These are phyloP conservation scores for Hylia prasina DNA, from an alignment of 2,113 vertebrate species.

Conservation along the genomic window DNA sequence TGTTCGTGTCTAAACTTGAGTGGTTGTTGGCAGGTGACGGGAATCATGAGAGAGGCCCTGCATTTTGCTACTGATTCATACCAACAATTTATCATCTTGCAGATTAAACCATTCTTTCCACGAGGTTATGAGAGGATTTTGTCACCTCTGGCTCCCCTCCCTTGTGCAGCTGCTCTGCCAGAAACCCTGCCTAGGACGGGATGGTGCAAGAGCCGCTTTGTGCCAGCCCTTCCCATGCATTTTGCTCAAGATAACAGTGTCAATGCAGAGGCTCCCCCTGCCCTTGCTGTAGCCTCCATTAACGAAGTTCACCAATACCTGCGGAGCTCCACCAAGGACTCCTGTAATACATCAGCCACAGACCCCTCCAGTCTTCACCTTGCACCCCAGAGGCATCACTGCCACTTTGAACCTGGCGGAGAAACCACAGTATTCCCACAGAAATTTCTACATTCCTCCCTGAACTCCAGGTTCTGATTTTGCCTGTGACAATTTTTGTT, in stretches of 20 bases:
- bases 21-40: background rate
- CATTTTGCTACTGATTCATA: background rate
- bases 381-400: background rate
- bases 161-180: background rate
- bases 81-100: background rate
- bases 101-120: background rate
- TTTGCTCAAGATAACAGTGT: background rate
- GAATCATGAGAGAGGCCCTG: background rate
- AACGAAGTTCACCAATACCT: background rate
- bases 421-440: background rate
- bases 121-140: background rate
- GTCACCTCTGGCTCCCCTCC: background rate
- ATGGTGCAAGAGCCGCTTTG: background rate
- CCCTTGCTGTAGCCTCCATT: background rate
- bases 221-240: background rate
- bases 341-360: background rate
- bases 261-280: background rate
- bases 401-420: background rate
- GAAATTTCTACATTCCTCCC: background rate
- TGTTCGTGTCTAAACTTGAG: background rate
- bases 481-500: background rate
- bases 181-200: background rate
- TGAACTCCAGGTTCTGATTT: background rate
- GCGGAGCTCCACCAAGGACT: background rate
- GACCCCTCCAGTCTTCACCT: background rate